Conservation (phyloP, 2,888 invertebrate species). For the Fissipunctia ypsillon region DNA sequence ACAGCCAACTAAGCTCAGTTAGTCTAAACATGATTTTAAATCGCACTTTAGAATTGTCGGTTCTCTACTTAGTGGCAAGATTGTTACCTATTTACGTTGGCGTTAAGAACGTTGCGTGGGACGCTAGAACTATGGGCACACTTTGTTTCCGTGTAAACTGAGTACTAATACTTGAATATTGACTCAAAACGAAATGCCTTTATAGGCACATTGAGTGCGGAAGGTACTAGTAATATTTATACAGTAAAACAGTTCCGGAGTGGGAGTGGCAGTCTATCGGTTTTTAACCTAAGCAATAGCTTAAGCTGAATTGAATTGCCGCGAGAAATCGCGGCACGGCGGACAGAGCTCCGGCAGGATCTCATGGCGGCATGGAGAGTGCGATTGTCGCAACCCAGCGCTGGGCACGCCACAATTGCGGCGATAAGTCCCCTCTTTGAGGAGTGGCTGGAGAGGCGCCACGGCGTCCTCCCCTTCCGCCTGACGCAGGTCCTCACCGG, state of each 20-base stretch:
- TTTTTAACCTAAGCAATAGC: neutral
- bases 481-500: no score
- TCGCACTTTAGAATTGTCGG: constrained; percentile 20
- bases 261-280: constrained; percentile 32
- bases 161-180: constrained; percentile 59
- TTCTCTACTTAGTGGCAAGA: constrained; percentile 37
- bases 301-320: constrained; percentile 8
- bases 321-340: no score
- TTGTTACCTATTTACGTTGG: constrained; percentile 60
- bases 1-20: neutral
- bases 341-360: no score
- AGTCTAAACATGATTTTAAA: constrained; percentile 37
- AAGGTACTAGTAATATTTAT: constrained; percentile 56
- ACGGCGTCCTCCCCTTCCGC: no score
- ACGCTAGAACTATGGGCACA: constrained; percentile 39
- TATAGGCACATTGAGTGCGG: constrained; percentile 45
- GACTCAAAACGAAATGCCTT: constrained; percentile 56
- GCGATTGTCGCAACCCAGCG: no score
- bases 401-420: no score
- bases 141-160: constrained; percentile 60
- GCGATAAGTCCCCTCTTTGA: no score
- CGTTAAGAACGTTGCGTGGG: constrained; percentile 56
- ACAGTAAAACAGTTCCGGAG: constrained; percentile 42
- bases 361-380: no score
- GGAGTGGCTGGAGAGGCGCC: no score